Evolutionary conservation across 2,113 vertebrate genomes (phyloP).

Genomic region (Etia nguti): DNA sequence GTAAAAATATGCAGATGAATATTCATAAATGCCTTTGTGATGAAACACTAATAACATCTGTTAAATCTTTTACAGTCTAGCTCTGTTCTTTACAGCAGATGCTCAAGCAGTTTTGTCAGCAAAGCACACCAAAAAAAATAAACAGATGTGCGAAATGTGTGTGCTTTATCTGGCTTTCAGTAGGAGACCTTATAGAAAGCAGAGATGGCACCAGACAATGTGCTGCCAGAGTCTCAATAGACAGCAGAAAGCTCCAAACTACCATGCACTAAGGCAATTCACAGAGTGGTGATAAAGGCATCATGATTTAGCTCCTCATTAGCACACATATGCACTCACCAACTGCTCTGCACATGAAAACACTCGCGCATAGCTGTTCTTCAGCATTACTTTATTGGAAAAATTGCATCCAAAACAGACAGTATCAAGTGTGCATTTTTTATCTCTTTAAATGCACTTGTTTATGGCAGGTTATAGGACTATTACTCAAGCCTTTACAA

Average conservation of each 20-base stretch:
- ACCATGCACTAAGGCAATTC: slow-evolving; percentile 8
- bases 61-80: not conserved
- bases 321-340: slow-evolving; percentile 1
- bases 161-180: not conserved
- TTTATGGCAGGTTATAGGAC: not conserved
- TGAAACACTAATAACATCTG: slow-evolving; percentile 34
- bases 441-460: not conserved
- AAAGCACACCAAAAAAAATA: not conserved
- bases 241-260: not conserved
- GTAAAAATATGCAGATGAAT: slow-evolving; percentile 48
- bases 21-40: slow-evolving; percentile 33
- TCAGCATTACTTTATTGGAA: not conserved
- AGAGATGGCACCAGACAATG: not conserved
- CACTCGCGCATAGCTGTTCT: not conserved
- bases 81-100: slow-evolving; percentile 16
- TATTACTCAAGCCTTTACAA: not conserved
- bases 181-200: not conserved
- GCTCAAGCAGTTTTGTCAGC: not conserved
- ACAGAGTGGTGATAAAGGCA: slow-evolving; percentile 16
- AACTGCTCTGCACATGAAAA: not conserved
- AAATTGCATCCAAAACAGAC: slow-evolving; percentile 1
- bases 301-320: slow-evolving; percentile 34
- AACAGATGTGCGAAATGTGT: not conserved
- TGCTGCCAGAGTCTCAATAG: not conserved
- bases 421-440: not conserved